Percentiles rank a stretch among this genome's conserved stretches.
Conservation (phyloP, 1,140 invertebrate genomes). For the Zaprionus lachaisei region DNA sequence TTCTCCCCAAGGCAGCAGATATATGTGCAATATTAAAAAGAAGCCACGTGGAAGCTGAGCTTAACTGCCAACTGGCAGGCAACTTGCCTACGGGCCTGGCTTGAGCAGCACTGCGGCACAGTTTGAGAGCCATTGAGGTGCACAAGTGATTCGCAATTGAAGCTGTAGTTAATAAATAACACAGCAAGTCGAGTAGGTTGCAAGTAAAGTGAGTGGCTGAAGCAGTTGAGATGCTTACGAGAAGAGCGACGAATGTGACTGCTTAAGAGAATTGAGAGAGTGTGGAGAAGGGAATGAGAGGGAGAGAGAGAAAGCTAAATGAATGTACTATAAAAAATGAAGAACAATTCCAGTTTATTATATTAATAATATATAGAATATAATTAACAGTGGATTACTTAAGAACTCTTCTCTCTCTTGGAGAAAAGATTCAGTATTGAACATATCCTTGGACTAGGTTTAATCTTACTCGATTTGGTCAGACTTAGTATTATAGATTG, state of each 20-base stretch:
- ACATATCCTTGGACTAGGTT: too few relatives aligned
- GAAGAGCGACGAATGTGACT: background rate
- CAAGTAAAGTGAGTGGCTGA: too few relatives aligned
- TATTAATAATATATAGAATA: background rate
- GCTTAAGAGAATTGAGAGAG: too few relatives aligned
- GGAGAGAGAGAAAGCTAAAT: too few relatives aligned
- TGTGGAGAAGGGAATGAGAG: too few relatives aligned
- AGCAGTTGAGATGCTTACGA: background rate
- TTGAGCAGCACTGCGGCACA: slow-evolving; percentile 48
- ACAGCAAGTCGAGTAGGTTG: too few relatives aligned
- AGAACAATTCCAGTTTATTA: background rate
- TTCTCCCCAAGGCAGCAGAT: background rate
- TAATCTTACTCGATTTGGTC: too few relatives aligned
- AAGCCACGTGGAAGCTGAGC: slow-evolving; percentile 46
- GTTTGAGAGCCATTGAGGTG: slow-evolving; percentile 59
- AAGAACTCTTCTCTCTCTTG: too few relatives aligned
- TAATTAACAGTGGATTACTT: background rate
- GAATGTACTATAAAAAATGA: background rate
- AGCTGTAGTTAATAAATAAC: background rate
- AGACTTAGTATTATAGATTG: background rate
- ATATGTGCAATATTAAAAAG: slow-evolving; percentile 44
- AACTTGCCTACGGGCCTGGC: slow-evolving; percentile 27
- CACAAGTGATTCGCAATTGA: slow-evolving; percentile 55
- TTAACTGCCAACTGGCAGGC: slow-evolving; percentile 75
- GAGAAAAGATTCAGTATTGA: too few relatives aligned